Evolutionary conservation across 2,113 vertebrate species (phyloP).

Genomic region (Tragelaphus strepsiceros): DNA sequence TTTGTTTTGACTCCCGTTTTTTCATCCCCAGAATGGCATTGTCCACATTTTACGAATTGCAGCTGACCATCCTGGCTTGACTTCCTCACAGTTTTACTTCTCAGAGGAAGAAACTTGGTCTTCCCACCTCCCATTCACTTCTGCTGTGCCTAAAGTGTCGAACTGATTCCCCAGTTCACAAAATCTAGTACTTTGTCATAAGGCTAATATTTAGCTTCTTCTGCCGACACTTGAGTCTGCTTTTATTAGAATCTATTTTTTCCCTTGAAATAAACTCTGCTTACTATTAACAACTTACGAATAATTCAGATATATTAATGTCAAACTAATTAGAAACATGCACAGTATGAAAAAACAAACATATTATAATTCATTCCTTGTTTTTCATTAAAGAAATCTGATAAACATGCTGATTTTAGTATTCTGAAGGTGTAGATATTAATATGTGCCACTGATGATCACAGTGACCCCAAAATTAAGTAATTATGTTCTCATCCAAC

Average conservation of each 20-base stretch:
- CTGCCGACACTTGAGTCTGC: neutral
- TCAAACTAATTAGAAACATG: conserved; percentile 29
- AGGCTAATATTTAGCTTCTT: neutral
- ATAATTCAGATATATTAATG: neutral
- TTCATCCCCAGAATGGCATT: neutral
- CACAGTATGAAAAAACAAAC: neutral
- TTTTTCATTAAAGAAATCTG: conserved; percentile 3
- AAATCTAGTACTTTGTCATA: neutral
- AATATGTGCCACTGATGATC: neutral
- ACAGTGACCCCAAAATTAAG: neutral
- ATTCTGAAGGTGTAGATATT: neutral
- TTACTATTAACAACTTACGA: conserved; percentile 19
- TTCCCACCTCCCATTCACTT: neutral
- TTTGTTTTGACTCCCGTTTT: neutral
- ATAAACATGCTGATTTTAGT: neutral
- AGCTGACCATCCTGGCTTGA: neutral
- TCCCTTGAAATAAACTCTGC: conserved; percentile 22
- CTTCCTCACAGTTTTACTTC: neutral
- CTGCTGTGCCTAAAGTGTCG: neutral
- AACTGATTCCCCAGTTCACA: neutral
- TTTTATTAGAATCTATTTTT: neutral
- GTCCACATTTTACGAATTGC: neutral
- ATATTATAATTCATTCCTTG: neutral
- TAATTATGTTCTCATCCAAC: neutral
- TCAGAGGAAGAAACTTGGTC: neutral